phyloP scores from a whole-genome alignment of 2,113 vertebrate genomes.

The Hydrochoerus hydrochaeris region DNA sequence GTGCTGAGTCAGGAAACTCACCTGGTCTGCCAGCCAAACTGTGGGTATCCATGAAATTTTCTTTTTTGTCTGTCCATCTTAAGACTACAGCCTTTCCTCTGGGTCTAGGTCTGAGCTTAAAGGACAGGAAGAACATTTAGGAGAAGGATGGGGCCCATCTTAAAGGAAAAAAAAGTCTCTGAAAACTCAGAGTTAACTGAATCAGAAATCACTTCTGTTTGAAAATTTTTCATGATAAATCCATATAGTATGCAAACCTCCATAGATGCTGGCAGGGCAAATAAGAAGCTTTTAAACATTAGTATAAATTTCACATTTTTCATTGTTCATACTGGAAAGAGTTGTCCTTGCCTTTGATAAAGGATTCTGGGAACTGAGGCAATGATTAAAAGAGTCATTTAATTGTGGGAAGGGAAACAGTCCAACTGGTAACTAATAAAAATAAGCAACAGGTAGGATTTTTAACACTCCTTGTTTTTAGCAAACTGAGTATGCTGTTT shows the following conservation, averaged over 20 bases:
- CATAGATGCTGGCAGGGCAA: slow-evolving; percentile 37
- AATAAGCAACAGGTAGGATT: slow-evolving; percentile 52
- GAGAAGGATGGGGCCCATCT: neutral
- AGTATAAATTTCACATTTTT: slow-evolving; percentile 64
- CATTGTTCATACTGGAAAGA: slow-evolving; percentile 35
- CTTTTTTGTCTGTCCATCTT: neutral
- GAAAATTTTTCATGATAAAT: slow-evolving; percentile 31
- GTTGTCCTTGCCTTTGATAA: slow-evolving; percentile 66
- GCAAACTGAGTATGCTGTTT: neutral
- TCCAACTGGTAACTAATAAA: slow-evolving; percentile 56
- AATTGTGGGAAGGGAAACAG: slow-evolving; percentile 57
- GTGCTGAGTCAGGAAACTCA: neutral
- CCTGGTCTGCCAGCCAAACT: neutral
- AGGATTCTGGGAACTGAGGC: slow-evolving; percentile 51
- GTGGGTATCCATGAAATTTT: neutral
- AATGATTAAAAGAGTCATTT: slow-evolving; percentile 38
- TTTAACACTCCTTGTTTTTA: neutral
- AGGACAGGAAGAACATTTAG: neutral
- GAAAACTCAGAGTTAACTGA: neutral
- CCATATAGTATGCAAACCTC: neutral
- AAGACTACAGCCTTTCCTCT: neutral
- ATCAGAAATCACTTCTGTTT: neutral
- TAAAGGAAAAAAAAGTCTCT: neutral
- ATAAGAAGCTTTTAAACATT: slow-evolving; percentile 68
- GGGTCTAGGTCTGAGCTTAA: neutral